Base-by-base conservation (phyloP, 2,888 invertebrate species). In the Xestia c-nigrum region DNA sequence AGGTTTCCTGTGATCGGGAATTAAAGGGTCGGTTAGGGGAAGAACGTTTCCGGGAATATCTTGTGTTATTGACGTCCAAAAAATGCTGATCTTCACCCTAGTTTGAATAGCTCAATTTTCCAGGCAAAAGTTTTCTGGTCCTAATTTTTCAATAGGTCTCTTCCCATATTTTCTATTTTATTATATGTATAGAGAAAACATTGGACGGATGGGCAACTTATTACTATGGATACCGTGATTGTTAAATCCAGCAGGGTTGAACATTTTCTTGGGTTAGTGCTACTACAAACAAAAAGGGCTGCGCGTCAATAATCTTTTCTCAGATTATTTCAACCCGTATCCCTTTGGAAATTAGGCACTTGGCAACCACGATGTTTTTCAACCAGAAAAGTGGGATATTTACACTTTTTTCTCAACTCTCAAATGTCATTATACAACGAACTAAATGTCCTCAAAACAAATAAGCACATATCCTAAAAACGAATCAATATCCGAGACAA, bases 401-500 rank as follows among this genome's bases (percentile, higher is more conserved):
- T 19, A 59, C n/a, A 72, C 59, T 73, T 43, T 57, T 77, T 7
- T 68, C 19, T 78, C 21, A 55, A 55, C 66, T 61, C 55, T 78
- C 66, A n/a, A n/a, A n/a, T n/a, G n/a, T n/a, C n/a, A 31, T 31
- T 31, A 63, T 66, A 19, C 16, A 24, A 50, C 19, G n/a, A 55
- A 76, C 12, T 50, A 63, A 64, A 63, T 14, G 14, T 24, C 50
- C n/a, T 21, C 1, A 57, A 57, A 69, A 47, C 52, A 68, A 75
- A 68, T 46, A 63, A 52, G 0, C 1, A 52, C 9, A 64, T 72
- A 68, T 83, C 70, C 76, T 50, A 76, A 76, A 83, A 67, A 83
- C 80, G 57, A 77, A 83, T 71, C 67, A 75, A 76, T 64, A 72
- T 72, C 75, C 73, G 63, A 75, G 66, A 70, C 52, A 69, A 72